These are phyloP conservation scores for roundworm (Caenorhabditis elegans) DNA, from an alignment of 1,140 invertebrate species.

Conservation along the genomic window WBcel235 BX284606.5:2185501-2186000, in stretches of 20 bases:
- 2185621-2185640: not conserved
- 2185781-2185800: slow-evolving; percentile 16
- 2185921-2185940: too few species aligned
- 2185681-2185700: not conserved
- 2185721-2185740: not conserved
- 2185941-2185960: too few species aligned
- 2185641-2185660: too few species aligned
- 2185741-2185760: too few species aligned
- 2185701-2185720: not conserved
- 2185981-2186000: too few species aligned
- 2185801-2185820: slow-evolving; percentile 17
- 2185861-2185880: not conserved
- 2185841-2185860: not conserved
- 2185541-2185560: not conserved
- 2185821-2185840: slow-evolving; percentile 29
- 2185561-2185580: not conserved
- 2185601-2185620: not conserved
- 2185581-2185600: not conserved
- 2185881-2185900: too few species aligned
- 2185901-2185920: too few species aligned
- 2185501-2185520: slow-evolving; percentile 19
- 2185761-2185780: slow-evolving; percentile 11
- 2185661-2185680: not conserved
- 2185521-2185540: slow-evolving; percentile 22
- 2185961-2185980: too few species aligned